A percentile compares a stretch with the other conserved stretches of the same genome.
phyloP scores from a whole-genome alignment of 2,113 vertebrate species.

The Stigmatopora nigra region DNA sequence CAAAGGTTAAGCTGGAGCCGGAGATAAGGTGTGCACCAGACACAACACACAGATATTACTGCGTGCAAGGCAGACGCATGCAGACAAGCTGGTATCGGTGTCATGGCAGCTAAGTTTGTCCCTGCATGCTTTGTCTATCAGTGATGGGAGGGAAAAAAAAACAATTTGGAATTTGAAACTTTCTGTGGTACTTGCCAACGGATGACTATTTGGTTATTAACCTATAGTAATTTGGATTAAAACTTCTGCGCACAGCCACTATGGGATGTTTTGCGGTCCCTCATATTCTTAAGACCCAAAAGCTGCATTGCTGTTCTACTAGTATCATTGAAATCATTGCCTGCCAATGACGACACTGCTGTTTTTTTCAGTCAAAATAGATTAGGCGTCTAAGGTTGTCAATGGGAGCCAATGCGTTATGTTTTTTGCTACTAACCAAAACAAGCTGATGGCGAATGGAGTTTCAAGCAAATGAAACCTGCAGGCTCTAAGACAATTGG shows the following conservation, averaged over 20 bases:
- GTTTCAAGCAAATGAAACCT: slow-evolving; percentile 30
- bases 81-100: slow-evolving; percentile 52
- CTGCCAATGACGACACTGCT: too few relatives aligned
- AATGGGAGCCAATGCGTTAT: neutral
- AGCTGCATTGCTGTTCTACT: neutral
- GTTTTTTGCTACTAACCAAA: neutral
- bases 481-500: slow-evolving; percentile 56
- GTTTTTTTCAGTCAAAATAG: too few relatives aligned
- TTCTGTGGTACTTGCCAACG: too few relatives aligned
- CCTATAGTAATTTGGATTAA: too few relatives aligned
- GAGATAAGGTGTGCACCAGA: slow-evolving; percentile 19
- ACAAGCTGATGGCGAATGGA: neutral
- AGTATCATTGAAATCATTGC: too few relatives aligned
- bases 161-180: too few relatives aligned
- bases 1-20: slow-evolving; percentile 8
- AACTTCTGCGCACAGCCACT: too few relatives aligned
- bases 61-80: slow-evolving; percentile 16
- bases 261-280: too few relatives aligned
- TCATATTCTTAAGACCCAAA: too few relatives aligned
- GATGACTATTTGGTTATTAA: too few relatives aligned
- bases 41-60: slow-evolving; percentile 9
- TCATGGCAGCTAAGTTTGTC: slow-evolving; percentile 28
- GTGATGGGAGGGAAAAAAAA: slow-evolving; percentile 5
- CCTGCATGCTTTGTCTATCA: slow-evolving; percentile 24
- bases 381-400: too few relatives aligned